A percentile compares a stretch with the other conserved stretches of the same genome.
These are phyloP conservation scores for Apolygus lucorum DNA, from an alignment of 1,140 invertebrate genomes.

Conservation along the genomic window DNA sequence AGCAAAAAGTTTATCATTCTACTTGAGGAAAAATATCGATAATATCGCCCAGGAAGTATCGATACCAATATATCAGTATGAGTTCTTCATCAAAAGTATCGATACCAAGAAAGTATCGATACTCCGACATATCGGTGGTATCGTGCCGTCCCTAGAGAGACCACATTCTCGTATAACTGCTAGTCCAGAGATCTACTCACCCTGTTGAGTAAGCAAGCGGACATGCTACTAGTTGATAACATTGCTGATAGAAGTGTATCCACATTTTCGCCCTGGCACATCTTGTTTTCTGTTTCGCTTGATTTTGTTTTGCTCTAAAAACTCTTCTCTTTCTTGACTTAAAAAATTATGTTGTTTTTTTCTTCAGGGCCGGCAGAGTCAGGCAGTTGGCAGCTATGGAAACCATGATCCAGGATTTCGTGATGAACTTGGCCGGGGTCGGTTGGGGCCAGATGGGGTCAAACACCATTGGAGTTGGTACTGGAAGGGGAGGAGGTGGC, in stretches of 20 bases:
- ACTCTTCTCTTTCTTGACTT: conserved; percentile 21
- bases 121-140: too few relatives aligned
- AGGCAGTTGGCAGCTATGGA: conserved; percentile 42
- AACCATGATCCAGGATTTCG: conserved; percentile 49
- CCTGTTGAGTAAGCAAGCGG: too few relatives aligned
- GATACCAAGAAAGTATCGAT: too few relatives aligned
- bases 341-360: conserved; percentile 23
- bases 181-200: too few relatives aligned
- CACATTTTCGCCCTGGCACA: not conserved
- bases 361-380: conserved; percentile 28
- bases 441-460: conserved; percentile 31
- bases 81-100: too few relatives aligned
- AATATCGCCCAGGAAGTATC: too few relatives aligned
- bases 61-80: too few relatives aligned
- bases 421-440: conserved; percentile 46
- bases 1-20: too few relatives aligned
- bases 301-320: not conserved
- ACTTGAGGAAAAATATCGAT: too few relatives aligned
- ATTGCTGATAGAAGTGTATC: not conserved
- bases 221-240: too few relatives aligned
- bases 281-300: not conserved
- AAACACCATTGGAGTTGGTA: conserved; percentile 25
- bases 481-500: conserved; percentile 10
- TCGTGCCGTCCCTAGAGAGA: too few relatives aligned
- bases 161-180: too few relatives aligned